phyloP scores from a whole-genome alignment of 1,140 invertebrate species.

The Brachystomella parvula region DNA sequence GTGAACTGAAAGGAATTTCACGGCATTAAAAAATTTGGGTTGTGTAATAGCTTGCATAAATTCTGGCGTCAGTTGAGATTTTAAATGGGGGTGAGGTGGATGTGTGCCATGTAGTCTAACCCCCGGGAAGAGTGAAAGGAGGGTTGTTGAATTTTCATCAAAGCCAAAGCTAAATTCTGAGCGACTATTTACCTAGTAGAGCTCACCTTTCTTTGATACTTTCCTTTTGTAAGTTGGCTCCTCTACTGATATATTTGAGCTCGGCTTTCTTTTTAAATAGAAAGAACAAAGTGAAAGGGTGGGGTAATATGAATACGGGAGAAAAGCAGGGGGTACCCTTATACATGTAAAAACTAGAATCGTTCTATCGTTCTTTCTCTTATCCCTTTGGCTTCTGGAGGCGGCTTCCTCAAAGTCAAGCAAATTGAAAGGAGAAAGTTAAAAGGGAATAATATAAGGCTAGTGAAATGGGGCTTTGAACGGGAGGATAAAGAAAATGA shows the following conservation, averaged over 20 bases:
- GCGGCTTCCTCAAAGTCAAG: not conserved
- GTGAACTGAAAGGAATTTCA: too few species aligned
- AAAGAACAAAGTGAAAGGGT: not conserved
- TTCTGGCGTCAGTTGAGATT: too few species aligned
- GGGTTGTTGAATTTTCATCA: constrained; percentile 11
- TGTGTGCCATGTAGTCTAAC: not conserved
- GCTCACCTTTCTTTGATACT: not conserved
- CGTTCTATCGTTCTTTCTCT: constrained; percentile 3
- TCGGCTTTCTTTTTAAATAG: too few species aligned
- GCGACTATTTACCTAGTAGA: not conserved
- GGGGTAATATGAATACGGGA: too few species aligned
- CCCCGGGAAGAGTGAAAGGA: not conserved
- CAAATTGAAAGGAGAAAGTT: constrained; percentile 10
- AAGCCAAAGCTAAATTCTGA: not conserved
- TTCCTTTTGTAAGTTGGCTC: not conserved
- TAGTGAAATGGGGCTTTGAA: not conserved
- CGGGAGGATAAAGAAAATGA: constrained; percentile 4
- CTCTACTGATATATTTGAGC: too few species aligned
- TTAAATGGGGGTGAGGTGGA: not conserved
- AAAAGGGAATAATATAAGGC: constrained; percentile 4
- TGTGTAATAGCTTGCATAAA: too few species aligned
- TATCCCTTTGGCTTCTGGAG: constrained; percentile 1
- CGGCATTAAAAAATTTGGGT: too few species aligned
- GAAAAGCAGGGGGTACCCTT: not conserved
- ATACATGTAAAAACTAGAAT: too few species aligned